Percentiles rank a stretch among this genome's conserved stretches.
Evolutionary conservation across 2,797 vertebrate genomes (phyloP).

Genomic region (Poeciliopsis infans): DNA sequence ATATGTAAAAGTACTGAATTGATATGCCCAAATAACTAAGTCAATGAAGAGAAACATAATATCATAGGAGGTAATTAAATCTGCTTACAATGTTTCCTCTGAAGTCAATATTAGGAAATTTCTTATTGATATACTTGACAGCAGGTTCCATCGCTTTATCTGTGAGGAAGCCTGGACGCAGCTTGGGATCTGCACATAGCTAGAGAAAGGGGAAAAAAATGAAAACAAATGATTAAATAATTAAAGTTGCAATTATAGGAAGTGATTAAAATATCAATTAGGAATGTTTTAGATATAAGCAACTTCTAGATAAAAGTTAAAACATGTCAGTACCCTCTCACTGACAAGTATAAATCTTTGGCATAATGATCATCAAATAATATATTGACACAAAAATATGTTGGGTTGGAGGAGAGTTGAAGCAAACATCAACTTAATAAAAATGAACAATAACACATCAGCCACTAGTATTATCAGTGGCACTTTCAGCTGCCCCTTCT

Average conservation of each 20-base stretch:
- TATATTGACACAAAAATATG: neutral
- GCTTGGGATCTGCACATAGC: slow-evolving; percentile 82
- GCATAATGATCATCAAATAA: neutral
- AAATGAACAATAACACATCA: neutral
- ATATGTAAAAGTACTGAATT: neutral
- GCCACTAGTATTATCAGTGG: neutral
- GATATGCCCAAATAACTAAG: neutral
- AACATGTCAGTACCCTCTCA: neutral
- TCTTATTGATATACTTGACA: slow-evolving; percentile 93
- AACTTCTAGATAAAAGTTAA: neutral
- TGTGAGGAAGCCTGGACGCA: slow-evolving; percentile 79
- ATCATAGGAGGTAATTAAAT: neutral
- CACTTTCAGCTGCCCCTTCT: neutral
- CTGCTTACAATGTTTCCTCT: slow-evolving; percentile 79
- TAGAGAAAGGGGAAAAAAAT: slow-evolving; percentile 24
- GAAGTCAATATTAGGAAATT: slow-evolving; percentile 91
- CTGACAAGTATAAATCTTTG: neutral
- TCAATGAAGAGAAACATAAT: neutral
- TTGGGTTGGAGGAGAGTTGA: neutral
- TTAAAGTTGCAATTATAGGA: neutral
- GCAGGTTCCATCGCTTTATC: slow-evolving; percentile 90
- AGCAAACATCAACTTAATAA: neutral
- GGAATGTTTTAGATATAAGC: neutral
- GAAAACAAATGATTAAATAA: neutral
- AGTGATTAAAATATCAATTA: neutral